These are phyloP conservation scores for Henricia sp. DNA, from an alignment of 53 echinoderm and acorn worm species.

Conservation along the genomic window DNA sequence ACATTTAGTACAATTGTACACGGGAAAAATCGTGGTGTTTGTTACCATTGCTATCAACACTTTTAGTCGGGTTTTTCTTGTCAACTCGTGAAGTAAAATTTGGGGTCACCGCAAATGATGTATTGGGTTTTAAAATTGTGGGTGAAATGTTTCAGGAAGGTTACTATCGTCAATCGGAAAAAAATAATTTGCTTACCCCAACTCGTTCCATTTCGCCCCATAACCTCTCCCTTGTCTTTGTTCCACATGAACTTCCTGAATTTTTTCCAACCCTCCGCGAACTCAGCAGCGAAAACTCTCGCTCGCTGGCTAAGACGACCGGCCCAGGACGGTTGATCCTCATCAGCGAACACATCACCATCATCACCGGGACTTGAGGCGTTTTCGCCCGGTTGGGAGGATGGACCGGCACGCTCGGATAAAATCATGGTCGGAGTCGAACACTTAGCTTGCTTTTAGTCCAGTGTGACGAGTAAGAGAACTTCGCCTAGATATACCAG, in stretches of 20 bases:
- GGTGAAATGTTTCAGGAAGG: neutral
- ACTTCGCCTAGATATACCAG: too few species aligned
- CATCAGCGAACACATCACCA: neutral
- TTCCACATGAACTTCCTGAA: slow-evolving; percentile 91
- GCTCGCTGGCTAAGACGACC: neutral
- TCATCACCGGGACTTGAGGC: neutral
- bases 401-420: slow-evolving; percentile 19
- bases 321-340: neutral
- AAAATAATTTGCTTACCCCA: slow-evolving; percentile 76
- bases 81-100: too few species aligned
- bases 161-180: neutral
- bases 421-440: too few species aligned
- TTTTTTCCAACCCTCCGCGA: slow-evolving; percentile 51
- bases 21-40: too few species aligned
- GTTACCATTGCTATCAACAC: too few species aligned
- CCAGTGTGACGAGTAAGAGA: too few species aligned
- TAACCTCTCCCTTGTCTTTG: slow-evolving; percentile 76
- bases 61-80: too few species aligned
- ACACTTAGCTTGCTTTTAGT: too few species aligned
- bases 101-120: too few species aligned
- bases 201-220: slow-evolving; percentile 84
- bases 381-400: neutral
- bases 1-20: too few species aligned
- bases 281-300: neutral
- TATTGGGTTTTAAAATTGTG: too few species aligned